These are phyloP conservation scores for Microplitis deprimator DNA, from an alignment of 2,888 invertebrate genomes.

Conservation along the genomic window DNA sequence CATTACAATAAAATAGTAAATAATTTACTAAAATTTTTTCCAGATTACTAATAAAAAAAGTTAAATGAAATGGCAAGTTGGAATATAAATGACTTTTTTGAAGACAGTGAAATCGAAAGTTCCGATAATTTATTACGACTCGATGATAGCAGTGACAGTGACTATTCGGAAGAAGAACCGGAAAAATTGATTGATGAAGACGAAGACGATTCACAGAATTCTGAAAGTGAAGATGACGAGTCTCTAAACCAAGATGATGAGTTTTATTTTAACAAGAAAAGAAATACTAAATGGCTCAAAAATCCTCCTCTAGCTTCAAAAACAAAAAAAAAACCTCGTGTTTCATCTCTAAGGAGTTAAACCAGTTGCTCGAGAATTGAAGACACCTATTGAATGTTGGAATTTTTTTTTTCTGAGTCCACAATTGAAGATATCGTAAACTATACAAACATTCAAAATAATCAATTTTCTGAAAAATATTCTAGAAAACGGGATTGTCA, in stretches of 20 bases:
- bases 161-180: too few relatives aligned
- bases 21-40: too few relatives aligned
- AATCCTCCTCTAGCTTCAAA: background rate
- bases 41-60: too few relatives aligned
- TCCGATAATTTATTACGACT: too few relatives aligned
- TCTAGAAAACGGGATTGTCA: background rate
- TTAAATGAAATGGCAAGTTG: too few relatives aligned
- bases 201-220: too few relatives aligned
- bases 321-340: conserved; percentile 4
- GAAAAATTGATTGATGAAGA: too few relatives aligned
- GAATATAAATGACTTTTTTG: too few relatives aligned
- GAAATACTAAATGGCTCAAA: background rate
- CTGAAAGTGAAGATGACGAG: background rate
- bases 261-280: conserved; percentile 7
- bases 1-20: too few relatives aligned
- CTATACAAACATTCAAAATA: background rate
- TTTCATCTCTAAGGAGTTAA: background rate
- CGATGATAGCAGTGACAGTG: too few relatives aligned
- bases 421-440: conserved; percentile 5
- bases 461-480: background rate
- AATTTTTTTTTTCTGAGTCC: background rate
- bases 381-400: background rate
- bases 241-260: background rate
- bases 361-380: background rate
- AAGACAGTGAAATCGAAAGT: too few relatives aligned